Evolutionary conservation across 2,113 vertebrate species (phyloP), one percentile per base, ranked within the genome.

Genomic region (Dicrurus megarhynchus): DNA sequence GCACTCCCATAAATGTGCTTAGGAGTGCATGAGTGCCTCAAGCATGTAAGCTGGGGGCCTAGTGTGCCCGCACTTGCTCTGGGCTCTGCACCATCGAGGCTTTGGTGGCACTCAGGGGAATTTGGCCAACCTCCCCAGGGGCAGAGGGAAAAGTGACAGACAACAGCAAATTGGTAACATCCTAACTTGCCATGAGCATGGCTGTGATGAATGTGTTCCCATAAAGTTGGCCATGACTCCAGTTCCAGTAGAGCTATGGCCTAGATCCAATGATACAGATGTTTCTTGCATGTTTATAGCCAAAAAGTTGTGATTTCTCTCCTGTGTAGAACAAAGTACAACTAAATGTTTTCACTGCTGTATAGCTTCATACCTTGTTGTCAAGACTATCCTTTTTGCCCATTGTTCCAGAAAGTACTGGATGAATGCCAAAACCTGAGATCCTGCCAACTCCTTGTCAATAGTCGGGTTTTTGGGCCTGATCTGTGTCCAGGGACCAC

Each of bases 371-470:
- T 89, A 91, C 56, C 87, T 84, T 76, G 83, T 97, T 97, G 94
- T 98, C 96, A 98, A 98, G 97, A 83, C 94, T 98, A 26, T 97
- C 84, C 94, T 97, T 98, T 97, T 93, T 97, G 74, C 97, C 94
- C 70, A 35, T 97, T 97, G 65, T 98, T 98, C 97, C 97, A 99
- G 99, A 99, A 99, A 98, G 98, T 99, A 93, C 96, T 99, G 95
- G 99, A 99, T 21, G 99, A 99, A 97, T 99, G 99, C 98, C 99
- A 99, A 97, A 98, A 98, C 97, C 98, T 98, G 94, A 99, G 99
- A 97, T 98, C 98, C 95, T 99, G 99, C 97, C 98, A 98, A 86
- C 97, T 99, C 61, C 98, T 98, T 95, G 99, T 99, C 97, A 99
- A 98, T 98, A 99, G 98, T 98, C 98, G 98, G 95, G 98, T 99